Evolutionary conservation across 2,113 vertebrate genomes (phyloP).

Genomic region (Reinhardtius hippoglossoides): DNA sequence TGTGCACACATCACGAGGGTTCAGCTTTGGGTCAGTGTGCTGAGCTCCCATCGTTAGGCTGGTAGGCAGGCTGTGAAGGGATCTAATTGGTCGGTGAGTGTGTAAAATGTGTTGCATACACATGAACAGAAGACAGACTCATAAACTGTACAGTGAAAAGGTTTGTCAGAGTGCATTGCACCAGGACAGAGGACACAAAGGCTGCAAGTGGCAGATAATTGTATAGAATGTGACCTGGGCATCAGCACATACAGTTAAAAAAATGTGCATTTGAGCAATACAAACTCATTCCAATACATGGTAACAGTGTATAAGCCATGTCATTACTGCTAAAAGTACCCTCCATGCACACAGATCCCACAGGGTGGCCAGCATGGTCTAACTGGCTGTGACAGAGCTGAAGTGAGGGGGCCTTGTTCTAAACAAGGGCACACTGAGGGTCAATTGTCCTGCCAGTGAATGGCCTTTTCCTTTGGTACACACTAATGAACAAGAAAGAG

Average conservation of each 20-base stretch:
- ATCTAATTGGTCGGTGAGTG: slow-evolving; percentile 72
- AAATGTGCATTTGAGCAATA: slow-evolving; percentile 1
- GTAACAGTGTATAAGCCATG: slow-evolving; percentile 52
- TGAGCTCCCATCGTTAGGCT: slow-evolving; percentile 69
- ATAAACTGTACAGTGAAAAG: slow-evolving; percentile 51
- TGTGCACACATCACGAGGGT: slow-evolving; percentile 45
- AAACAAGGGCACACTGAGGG: slow-evolving; percentile 74
- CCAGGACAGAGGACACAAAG: slow-evolving; percentile 26
- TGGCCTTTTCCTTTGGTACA: slow-evolving; percentile 73
- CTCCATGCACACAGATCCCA: slow-evolving; percentile 35
- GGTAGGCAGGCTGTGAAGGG: slow-evolving; percentile 54
- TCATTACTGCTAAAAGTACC: slow-evolving; percentile 72
- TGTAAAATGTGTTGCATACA: slow-evolving; percentile 66
- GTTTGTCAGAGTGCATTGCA: slow-evolving; percentile 36
- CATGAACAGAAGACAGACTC: slow-evolving; percentile 64
- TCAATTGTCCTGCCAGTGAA: slow-evolving; percentile 77
- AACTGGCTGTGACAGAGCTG: slow-evolving; percentile 63
- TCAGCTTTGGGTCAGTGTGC: slow-evolving; percentile 63
- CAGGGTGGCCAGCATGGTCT: slow-evolving; percentile 46
- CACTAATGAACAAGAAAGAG: slow-evolving; percentile 74
- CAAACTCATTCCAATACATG: slow-evolving; percentile 19
- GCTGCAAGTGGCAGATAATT: slow-evolving; percentile 26
- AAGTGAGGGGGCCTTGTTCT: slow-evolving; percentile 59
- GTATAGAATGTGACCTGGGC: slow-evolving; percentile 40
- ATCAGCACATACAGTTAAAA: slow-evolving; percentile 18